Evolutionary conservation across 1,140 invertebrate genomes (phyloP).

Genomic region (Oryctes rhinoceros): DNA sequence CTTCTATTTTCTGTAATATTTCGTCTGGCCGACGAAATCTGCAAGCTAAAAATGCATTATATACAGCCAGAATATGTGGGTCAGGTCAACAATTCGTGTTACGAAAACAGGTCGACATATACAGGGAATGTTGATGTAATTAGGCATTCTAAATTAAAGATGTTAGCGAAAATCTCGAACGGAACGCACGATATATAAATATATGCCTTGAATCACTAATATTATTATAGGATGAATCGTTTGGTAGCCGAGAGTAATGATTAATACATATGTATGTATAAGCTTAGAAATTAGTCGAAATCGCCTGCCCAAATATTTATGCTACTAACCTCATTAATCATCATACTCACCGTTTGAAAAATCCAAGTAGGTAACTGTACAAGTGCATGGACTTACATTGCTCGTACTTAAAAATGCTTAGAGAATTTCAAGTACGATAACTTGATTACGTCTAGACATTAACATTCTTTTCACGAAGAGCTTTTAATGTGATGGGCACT

Average conservation of each 20-base stretch:
- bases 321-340: not conserved
- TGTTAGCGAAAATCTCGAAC: slow-evolving; percentile 3
- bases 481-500: no score
- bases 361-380: not conserved
- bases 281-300: not conserved
- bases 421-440: no score
- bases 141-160: slow-evolving; percentile 4
- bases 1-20: slow-evolving; percentile 32
- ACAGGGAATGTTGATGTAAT: slow-evolving; percentile 10
- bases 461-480: no score
- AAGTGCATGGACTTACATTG: no score
- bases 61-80: slow-evolving; percentile 5
- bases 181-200: not conserved
- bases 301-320: no score
- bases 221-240: not conserved
- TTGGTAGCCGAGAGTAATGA: not conserved
- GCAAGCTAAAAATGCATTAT: slow-evolving; percentile 29
- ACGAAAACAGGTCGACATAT: slow-evolving; percentile 21
- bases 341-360: not conserved
- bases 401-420: no score
- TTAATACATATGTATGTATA: not conserved
- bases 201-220: not conserved
- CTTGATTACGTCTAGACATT: no score
- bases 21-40: slow-evolving; percentile 6
- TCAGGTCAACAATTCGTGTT: slow-evolving; percentile 32